Evolutionary conservation across 92 coral and sea anemone genomes (phyloP), one percentile per base, ranked within the genome.

Genomic region (Isaurus tuberculatus): DNA sequence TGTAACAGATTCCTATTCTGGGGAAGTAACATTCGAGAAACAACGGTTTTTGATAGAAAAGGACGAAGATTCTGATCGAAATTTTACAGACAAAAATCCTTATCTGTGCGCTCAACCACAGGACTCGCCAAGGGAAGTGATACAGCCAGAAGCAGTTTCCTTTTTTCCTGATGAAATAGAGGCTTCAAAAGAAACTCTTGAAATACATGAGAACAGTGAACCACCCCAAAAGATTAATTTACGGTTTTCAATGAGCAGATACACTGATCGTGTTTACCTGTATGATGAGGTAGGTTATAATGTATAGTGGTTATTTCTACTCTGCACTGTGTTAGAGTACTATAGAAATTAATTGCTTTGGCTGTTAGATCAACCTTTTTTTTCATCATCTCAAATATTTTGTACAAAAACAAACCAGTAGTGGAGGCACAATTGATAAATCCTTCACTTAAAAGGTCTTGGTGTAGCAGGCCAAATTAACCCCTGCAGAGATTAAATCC

Each of bases 211-310:
- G 55, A 86, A 70, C 17, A 80, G 23, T 23, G 32, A 33, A n/a
- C 6, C 84, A 30, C 92, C 91, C 1, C 80, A 79, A 34, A 86
- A 92, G 44, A 83, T 90, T 84, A 84, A 88, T 58, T 66, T 97
- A 78, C 90, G 81, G 85, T 94, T 97, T 83, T 87, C 94, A 25
- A 57, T 94, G 84, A 97, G 99, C 66, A 68, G 75, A 7, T 92
- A 92, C 88, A 97, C 99, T 0, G 99, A 97, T 67, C 96, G 99
- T 2, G 98, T 94, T 6, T 97, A 88, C 74, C 80, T 97, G 29
- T 97, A 97, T 70, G 85, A 88, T 26, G 92, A 87, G 98, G 99
- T 84, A 72, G 67, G 90, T 65, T 16, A 33, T 22, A 4, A 44
- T 46, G 0, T 40, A 6, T 40, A 2, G 11, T 40, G 1, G 11